Conservation (phyloP, 2,113 vertebrate species). For the Morone chrysops region DNA sequence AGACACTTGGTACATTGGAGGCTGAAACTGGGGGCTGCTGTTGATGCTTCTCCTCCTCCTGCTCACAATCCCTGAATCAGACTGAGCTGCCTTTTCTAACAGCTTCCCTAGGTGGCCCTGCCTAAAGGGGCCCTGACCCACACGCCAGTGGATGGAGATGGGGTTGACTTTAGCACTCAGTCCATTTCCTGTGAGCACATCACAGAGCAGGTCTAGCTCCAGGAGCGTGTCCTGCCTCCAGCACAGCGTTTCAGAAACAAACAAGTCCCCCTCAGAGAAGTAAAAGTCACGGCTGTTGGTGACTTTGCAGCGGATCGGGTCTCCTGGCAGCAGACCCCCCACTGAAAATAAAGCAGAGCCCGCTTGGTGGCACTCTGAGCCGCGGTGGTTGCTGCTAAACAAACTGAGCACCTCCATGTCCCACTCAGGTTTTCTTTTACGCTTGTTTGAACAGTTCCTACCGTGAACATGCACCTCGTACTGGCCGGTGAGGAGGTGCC, state of each 20-base stretch:
- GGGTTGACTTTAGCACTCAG: conserved; percentile 24
- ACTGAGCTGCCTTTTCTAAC: conserved; percentile 70
- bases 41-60: conserved; percentile 88
- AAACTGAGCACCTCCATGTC: conserved; percentile 83
- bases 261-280: conserved; percentile 79
- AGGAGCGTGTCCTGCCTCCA: conserved; percentile 70
- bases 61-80: conserved; percentile 66
- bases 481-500: conserved; percentile 79
- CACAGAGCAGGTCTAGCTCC: conserved; percentile 79
- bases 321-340: conserved; percentile 75
- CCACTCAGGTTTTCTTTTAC: conserved; percentile 70
- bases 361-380: conserved; percentile 69
- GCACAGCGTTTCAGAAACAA: conserved; percentile 81
- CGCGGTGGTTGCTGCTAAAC: conserved; percentile 44
- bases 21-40: conserved; percentile 92
- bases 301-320: conserved; percentile 71
- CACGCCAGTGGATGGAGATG: conserved; percentile 78
- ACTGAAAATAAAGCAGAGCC: conserved; percentile 74
- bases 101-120: conserved; percentile 74
- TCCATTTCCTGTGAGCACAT: conserved; percentile 47
- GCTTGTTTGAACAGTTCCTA: conserved; percentile 77
- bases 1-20: conserved; percentile 93
- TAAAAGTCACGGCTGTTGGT: conserved; percentile 71
- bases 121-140: conserved; percentile 79
- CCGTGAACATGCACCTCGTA: conserved; percentile 84